Conservation (phyloP, 2,888 invertebrate genomes). For the Carcina quercana region DNA sequence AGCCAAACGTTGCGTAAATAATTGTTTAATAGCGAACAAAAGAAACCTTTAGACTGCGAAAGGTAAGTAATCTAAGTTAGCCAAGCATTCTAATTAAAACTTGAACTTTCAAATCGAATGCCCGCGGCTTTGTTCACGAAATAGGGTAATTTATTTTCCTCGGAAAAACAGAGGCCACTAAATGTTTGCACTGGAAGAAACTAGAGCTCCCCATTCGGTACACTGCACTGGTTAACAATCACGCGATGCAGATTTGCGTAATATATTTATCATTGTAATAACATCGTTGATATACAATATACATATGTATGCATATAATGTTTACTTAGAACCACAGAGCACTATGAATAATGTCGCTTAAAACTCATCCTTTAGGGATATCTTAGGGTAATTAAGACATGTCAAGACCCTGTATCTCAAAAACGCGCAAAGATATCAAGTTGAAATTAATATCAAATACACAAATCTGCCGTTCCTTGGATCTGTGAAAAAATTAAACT, state of each 20-base stretch:
- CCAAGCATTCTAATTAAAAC: conserved; percentile 3
- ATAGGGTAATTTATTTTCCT: background rate
- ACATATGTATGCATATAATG: too few relatives aligned
- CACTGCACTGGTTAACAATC: background rate
- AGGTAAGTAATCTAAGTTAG: conserved; percentile 7
- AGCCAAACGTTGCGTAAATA: background rate
- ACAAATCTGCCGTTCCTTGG: too few relatives aligned
- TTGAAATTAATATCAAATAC: too few relatives aligned
- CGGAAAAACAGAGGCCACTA: background rate
- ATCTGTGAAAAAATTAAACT: too few relatives aligned
- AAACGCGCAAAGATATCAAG: too few relatives aligned
- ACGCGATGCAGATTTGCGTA: background rate
- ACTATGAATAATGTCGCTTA: too few relatives aligned
- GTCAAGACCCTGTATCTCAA: too few relatives aligned
- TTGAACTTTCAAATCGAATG: conserved; percentile 2
- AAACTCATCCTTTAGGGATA: too few relatives aligned
- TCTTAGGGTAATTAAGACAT: too few relatives aligned
- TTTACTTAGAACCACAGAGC: too few relatives aligned
- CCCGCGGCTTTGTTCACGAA: conserved; percentile 1
- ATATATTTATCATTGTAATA: too few relatives aligned
- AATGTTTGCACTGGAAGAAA: background rate
- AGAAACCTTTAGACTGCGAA: conserved; percentile 2
- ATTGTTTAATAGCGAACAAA: conserved; percentile 4
- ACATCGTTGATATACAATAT: too few relatives aligned
- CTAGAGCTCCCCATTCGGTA: background rate